Conservation (phyloP, 2,797 vertebrate species). For the Leptatherina wallacei region DNA sequence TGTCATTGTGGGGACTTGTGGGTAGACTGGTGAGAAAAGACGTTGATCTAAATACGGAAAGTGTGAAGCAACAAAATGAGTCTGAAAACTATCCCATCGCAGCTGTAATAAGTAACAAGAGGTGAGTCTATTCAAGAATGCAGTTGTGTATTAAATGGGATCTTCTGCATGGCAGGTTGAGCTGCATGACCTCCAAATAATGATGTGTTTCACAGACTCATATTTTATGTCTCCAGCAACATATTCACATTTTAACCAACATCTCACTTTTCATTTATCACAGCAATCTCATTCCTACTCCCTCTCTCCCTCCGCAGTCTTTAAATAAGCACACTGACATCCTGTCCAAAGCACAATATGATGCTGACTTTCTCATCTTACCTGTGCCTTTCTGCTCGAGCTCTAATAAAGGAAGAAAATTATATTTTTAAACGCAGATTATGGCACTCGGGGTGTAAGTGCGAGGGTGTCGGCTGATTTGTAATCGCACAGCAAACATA, state of each 20-base stretch:
- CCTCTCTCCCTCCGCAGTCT: slow-evolving; percentile 31
- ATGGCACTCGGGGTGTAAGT: slow-evolving; percentile 10
- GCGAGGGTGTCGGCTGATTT: slow-evolving; percentile 37
- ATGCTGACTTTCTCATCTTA: slow-evolving; percentile 43
- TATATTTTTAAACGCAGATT: slow-evolving; percentile 55
- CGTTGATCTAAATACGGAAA: background rate
- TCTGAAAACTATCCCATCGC: background rate
- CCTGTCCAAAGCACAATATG: slow-evolving; percentile 44
- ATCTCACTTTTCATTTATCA: slow-evolving; percentile 63
- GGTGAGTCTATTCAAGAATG: background rate
- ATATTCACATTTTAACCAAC: slow-evolving; percentile 54
- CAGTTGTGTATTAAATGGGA: slow-evolving; percentile 20
- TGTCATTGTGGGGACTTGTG: background rate
- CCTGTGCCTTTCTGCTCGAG: slow-evolving; percentile 27
- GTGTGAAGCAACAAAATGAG: background rate
- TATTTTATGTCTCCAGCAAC: slow-evolving; percentile 41
- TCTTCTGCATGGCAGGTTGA: slow-evolving; percentile 27
- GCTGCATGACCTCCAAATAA: slow-evolving; percentile 45
- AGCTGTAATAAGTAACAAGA: background rate
- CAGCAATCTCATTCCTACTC: slow-evolving; percentile 14
- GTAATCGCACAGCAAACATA: slow-evolving; percentile 1
- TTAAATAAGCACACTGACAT: slow-evolving; percentile 51
- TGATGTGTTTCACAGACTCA: slow-evolving; percentile 32
- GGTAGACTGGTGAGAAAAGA: background rate
- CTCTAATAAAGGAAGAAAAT: slow-evolving; percentile 58